Percentiles rank a stretch among this genome's conserved stretches.
Evolutionary conservation across 2,888 invertebrate genomes (phyloP).

Genomic region (Phaonia tiefii): DNA sequence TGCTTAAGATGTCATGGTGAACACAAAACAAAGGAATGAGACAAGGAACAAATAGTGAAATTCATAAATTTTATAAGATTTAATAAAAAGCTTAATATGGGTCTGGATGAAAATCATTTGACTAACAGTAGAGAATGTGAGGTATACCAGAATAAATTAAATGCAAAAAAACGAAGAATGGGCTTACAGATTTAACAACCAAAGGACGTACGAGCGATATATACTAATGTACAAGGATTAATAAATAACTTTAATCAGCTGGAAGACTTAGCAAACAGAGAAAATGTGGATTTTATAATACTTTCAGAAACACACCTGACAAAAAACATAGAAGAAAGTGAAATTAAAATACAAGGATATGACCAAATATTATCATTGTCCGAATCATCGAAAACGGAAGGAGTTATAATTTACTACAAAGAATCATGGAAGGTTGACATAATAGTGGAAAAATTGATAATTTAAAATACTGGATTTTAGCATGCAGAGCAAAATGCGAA

Average conservation of each 20-base stretch:
- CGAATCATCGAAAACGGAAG: neutral
- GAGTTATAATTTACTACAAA: neutral
- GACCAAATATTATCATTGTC: neutral
- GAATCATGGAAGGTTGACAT: neutral
- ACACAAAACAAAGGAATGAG: constrained; percentile 34
- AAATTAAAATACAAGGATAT: constrained; percentile 7
- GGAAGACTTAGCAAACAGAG: neutral
- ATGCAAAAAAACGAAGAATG: constrained; percentile 5
- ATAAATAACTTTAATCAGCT: constrained; percentile 32
- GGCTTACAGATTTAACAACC: constrained; percentile 15
- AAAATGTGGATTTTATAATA: constrained; percentile 12
- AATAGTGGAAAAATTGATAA: neutral
- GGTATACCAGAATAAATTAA: constrained; percentile 29
- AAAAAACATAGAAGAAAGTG: no score
- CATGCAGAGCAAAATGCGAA: neutral
- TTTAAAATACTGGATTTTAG: constrained; percentile 8
- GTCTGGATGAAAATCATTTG: constrained; percentile 37
- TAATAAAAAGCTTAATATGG: constrained; percentile 37
- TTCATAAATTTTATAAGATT: constrained; percentile 37
- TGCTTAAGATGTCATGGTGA: constrained; percentile 42
- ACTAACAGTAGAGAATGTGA: constrained; percentile 22
- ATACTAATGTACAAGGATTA: constrained; percentile 28
- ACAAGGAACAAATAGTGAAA: constrained; percentile 17
- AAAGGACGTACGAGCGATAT: neutral
- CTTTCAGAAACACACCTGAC: neutral